Base-by-base conservation (phyloP, 2,888 invertebrate genomes). In the Coenonympha arcania region DNA sequence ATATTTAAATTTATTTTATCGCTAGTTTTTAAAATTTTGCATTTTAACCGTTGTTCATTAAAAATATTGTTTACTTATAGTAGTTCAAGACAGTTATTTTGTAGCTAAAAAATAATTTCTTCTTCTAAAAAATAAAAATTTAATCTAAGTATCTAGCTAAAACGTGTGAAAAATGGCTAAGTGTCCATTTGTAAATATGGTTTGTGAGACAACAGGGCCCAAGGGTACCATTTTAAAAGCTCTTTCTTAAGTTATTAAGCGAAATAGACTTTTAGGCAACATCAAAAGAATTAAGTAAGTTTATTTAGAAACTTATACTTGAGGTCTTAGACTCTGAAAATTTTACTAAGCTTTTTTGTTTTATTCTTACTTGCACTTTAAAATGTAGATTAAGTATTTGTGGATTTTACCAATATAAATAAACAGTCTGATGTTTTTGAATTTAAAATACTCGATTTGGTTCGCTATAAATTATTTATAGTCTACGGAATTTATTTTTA, bases 361-460 rank as follows among this genome's bases (percentile, higher is more conserved):
- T 20, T 6, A 2, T 11, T 28, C 11, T 11, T n/a, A 24, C 8
- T 24, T 8, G 9, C n/a, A 37, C 22, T 24, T 15, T 22, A 24
- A 39, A 39, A 39, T 24, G 15, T 15, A 39, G 22, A 39, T 39
- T 6, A 15, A 15, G n/a, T 39, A 24, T 36, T 39, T 24, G 22
- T 39, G n/a, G 15, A 24, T 22, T 24, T 39, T 24, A 4, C 24
- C 4, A 9, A 15, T 24, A 15, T 15, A 39, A 39, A 39, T 39
- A 39, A 39, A 39, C 24, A 39, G 22, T 9, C 22, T 9, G 24
- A 24, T 15, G 39, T 41, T 28, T 13, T 28, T 41, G 13, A 41
- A 41, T 19, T 41, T 41, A 19, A 41, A 41, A 30, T 41, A 19
- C 28, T 30, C 11, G 30, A 41, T 41, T 41, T 30, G n/a, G 28